Evolutionary conservation across 2,113 vertebrate genomes (phyloP).

Genomic region (Dicerorhinus sumatrensis): DNA sequence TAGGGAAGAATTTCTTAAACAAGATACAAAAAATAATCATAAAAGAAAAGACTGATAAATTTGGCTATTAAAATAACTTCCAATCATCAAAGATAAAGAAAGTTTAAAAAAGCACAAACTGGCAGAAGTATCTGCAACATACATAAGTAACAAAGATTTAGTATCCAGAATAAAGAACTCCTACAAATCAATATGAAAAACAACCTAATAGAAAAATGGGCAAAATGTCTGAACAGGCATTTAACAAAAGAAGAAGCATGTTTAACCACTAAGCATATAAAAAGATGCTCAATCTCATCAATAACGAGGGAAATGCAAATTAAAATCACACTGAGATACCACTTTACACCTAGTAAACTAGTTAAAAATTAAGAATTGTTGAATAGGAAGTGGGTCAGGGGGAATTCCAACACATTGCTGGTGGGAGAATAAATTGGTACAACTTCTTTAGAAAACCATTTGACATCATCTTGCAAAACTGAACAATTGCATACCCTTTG

Average conservation of each 20-base stretch:
- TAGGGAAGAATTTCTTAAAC: constrained; percentile 21
- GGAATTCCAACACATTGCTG: neutral
- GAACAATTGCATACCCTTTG: neutral
- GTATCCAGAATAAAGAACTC: constrained; percentile 39
- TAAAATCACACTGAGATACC: neutral
- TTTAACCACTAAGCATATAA: neutral
- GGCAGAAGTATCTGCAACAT: neutral
- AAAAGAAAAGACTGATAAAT: neutral
- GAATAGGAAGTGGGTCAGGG: neutral
- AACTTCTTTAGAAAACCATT: constrained; percentile 50
- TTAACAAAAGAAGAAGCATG: neutral
- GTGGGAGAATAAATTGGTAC: neutral
- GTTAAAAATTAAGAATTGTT: neutral
- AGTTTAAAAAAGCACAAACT: neutral
- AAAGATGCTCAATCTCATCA: neutral
- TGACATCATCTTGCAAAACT: constrained; percentile 43
- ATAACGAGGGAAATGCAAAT: neutral
- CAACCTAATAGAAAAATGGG: neutral
- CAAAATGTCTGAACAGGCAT: neutral
- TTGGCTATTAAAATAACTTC: neutral
- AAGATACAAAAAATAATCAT: neutral
- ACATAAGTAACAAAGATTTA: neutral
- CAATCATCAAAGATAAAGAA: constrained; percentile 4
- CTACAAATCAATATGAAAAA: constrained; percentile 24
- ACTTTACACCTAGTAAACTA: neutral